Conservation (phyloP, 2,888 invertebrate genomes). For the Erynnis tages region DNA sequence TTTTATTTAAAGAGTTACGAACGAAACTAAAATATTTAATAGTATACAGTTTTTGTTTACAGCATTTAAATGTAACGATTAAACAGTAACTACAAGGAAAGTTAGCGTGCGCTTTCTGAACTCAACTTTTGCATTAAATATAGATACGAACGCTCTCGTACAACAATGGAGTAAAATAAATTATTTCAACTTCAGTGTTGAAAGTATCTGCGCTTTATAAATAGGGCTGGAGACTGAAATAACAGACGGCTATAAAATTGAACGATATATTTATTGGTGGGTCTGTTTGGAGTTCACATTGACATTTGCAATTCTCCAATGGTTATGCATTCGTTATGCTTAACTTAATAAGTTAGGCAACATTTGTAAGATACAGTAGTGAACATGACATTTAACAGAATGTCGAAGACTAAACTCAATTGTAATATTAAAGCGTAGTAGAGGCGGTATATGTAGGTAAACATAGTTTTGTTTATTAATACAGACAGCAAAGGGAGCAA, state of each 20-base stretch:
- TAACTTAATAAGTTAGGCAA: no score
- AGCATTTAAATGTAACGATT: constrained; percentile 16
- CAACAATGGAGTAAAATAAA: constrained; percentile 16
- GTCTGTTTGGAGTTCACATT: no score
- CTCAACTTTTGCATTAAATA: constrained; percentile 18
- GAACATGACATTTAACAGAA: no score
- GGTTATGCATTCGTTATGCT: no score
- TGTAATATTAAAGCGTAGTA: no score
- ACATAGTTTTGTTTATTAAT: constrained; percentile 22
- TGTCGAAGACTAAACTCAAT: no score
- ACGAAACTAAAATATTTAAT: no score
- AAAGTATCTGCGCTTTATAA: constrained; percentile 19
- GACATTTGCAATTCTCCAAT: no score
- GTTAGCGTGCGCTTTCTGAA: constrained; percentile 6
- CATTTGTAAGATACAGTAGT: no score
- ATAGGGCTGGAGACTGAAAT: constrained; percentile 9
- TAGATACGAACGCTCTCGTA: neutral
- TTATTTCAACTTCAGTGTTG: constrained; percentile 19
- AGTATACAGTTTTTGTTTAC: neutral
- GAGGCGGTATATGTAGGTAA: constrained; percentile 30
- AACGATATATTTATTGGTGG: constrained; percentile 19
- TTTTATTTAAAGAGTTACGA: no score
- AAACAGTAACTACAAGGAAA: constrained; percentile 15
- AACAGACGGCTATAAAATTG: neutral
- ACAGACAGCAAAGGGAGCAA: constrained; percentile 18